These are phyloP conservation scores for Cryptus viduatorius DNA, from an alignment of 2,888 invertebrate genomes.

Conservation along the genomic window DNA sequence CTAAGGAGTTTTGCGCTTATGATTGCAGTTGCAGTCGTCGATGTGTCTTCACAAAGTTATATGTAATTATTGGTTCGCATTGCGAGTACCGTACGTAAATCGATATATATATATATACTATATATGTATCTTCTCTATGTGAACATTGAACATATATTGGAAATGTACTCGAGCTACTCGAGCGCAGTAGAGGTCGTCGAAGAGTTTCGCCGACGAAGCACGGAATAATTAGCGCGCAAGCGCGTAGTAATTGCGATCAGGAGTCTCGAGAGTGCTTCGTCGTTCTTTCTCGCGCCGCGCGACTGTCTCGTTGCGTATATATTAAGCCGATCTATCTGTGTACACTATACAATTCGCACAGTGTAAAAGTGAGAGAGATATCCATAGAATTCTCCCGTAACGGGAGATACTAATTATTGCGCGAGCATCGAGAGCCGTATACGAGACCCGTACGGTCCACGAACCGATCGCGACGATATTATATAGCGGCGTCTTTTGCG, in stretches of 20 bases:
- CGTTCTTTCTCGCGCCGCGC: slow-evolving; percentile 44
- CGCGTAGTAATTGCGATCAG: slow-evolving; percentile 70
- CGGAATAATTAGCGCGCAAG: slow-evolving; percentile 72
- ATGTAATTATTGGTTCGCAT: slow-evolving; percentile 53
- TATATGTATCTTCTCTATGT: background rate
- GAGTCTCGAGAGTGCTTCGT: slow-evolving; percentile 37
- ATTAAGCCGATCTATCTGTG: background rate
- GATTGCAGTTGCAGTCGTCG: slow-evolving; percentile 16
- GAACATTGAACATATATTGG: slow-evolving; percentile 18
- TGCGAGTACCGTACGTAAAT: slow-evolving; percentile 7
- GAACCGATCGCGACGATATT: slow-evolving; percentile 20
- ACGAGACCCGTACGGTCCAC: slow-evolving; percentile 15
- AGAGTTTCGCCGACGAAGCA: slow-evolving; percentile 67
- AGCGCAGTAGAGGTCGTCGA: slow-evolving; percentile 62
- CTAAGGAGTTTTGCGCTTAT: background rate
- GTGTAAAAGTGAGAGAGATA: slow-evolving; percentile 20
- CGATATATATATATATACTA: background rate
- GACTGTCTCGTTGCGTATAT: slow-evolving; percentile 10
- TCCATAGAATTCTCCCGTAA: slow-evolving; percentile 26
- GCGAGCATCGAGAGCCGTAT: background rate
- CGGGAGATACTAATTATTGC: slow-evolving; percentile 58
- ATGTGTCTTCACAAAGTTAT: slow-evolving; percentile 34
- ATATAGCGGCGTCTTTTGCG: slow-evolving; percentile 27
- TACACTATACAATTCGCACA: slow-evolving; percentile 1
- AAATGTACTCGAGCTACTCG: slow-evolving; percentile 42